These are phyloP conservation scores for Ptyas mucosa DNA, from an alignment of 2,113 vertebrate species.

Conservation along the genomic window DNA sequence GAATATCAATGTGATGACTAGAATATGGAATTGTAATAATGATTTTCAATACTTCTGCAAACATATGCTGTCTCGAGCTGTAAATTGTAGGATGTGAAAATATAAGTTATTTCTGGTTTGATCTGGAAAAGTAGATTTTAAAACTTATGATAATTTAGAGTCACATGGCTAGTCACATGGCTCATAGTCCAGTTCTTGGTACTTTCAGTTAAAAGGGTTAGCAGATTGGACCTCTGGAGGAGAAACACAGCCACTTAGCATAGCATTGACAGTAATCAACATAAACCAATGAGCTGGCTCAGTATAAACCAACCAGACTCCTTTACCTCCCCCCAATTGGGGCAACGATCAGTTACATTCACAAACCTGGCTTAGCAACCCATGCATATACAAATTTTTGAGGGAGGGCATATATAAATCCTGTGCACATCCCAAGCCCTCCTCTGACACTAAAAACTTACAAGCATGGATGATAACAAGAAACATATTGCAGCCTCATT, in stretches of 20 bases:
- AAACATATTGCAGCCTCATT: neutral
- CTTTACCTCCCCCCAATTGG: neutral
- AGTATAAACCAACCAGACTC: neutral
- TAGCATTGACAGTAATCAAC: neutral
- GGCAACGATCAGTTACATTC: neutral
- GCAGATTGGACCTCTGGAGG: neutral
- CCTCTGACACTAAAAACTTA: neutral
- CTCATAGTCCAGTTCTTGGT: conserved; percentile 22
- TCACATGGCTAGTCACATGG: conserved; percentile 40
- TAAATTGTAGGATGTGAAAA: neutral
- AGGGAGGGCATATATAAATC: neutral
- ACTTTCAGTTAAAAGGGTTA: neutral
- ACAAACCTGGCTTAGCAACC: too few relatives aligned
- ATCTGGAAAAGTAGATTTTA: conserved; percentile 5
- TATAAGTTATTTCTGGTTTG: neutral
- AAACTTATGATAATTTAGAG: conserved; percentile 38
- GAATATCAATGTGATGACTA: conserved; percentile 40
- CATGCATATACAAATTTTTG: neutral
- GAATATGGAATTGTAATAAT: conserved; percentile 23
- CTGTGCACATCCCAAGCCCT: neutral
- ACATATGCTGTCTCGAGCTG: conserved; percentile 17
- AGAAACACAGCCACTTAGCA: neutral
- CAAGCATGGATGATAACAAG: neutral
- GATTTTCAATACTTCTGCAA: conserved; percentile 29
- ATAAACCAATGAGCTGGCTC: neutral